Evolutionary conservation across 2,797 vertebrate genomes (phyloP), one percentile per base, ranked within the genome.

Genomic region (Karalla daura): DNA sequence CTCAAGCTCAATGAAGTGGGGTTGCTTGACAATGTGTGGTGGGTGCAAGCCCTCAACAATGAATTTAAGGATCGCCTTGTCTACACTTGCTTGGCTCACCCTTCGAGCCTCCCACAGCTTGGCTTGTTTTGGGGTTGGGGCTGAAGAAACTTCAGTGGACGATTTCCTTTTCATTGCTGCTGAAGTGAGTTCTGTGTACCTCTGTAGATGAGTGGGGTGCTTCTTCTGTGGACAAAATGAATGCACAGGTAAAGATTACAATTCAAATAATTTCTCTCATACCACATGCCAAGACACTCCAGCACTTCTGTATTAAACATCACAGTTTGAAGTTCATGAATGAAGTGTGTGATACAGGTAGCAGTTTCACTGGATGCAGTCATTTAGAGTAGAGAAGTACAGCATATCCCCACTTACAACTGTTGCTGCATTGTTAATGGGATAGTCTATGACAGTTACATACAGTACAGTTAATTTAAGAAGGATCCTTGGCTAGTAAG

Each of bases 81-180:
- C 28, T 10, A 30, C 28, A 30, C 4, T 30, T 30, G 28, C 28
- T 3, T 30, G 28, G 5, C 6, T 7, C 28, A 30, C 28, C 10
- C 28, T 30, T 30, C 28, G 5, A 30, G 28, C 11, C 37, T 39
- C 17, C 37, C 7, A 39, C 37, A 39, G 37, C 8, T 18, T 39
- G 17, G n/a, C 18, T 39, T 39, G 37, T 39, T 39, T 39, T 15
- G 37, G 18, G 13, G 7, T 7, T 39, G n/a, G 37, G 37, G n/a
- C n/a, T 17, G 18, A 39, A 9, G 25, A 53, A 39, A 18, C 49
- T 36, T 52, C 20, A 52, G 49, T 52, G 49, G 49, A 36, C 24
- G 50, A 53, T 21, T 37, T 53, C 50, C 50, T 37, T 53, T 36
- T 53, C 7, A 53, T 20, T 7, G 33, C 33, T 53, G 33, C 33